phyloP scores from a whole-genome alignment of 2,797 vertebrate species.

The Alcedo atthis region DNA sequence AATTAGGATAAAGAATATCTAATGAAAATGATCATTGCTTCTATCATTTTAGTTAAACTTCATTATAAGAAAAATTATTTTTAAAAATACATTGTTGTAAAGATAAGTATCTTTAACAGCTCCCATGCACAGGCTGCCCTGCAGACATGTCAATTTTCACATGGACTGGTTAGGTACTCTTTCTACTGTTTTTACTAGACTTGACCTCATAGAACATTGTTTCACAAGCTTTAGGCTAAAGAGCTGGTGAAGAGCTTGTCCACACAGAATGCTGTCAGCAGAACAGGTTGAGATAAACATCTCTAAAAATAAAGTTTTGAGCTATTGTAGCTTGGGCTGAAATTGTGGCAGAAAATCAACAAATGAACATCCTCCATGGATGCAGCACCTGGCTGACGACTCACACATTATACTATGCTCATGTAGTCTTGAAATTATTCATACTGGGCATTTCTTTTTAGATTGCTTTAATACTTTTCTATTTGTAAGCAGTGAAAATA shows the following conservation, averaged over 20 bases:
- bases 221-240: not conserved
- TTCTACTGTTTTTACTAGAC: not conserved
- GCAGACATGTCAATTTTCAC: not conserved
- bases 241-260: not conserved
- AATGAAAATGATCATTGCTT: not conserved
- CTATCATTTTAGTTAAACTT: not conserved
- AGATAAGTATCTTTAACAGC: not conserved
- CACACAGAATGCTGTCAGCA: not conserved
- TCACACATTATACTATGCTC: not conserved
- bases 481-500: not conserved
- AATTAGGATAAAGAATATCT: not conserved
- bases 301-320: not conserved
- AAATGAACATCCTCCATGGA: not conserved
- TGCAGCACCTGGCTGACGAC: not conserved
- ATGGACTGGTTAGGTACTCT: not conserved
- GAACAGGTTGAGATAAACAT: not conserved
- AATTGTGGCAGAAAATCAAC: not conserved
- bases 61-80: not conserved
- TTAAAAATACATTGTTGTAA: not conserved
- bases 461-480: not conserved
- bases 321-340: not conserved
- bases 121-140: not conserved
- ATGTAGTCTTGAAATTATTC: not conserved
- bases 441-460: not conserved
- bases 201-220: not conserved